Conservation (phyloP, 2,797 vertebrate genomes). For the Sylvia borin region DNA sequence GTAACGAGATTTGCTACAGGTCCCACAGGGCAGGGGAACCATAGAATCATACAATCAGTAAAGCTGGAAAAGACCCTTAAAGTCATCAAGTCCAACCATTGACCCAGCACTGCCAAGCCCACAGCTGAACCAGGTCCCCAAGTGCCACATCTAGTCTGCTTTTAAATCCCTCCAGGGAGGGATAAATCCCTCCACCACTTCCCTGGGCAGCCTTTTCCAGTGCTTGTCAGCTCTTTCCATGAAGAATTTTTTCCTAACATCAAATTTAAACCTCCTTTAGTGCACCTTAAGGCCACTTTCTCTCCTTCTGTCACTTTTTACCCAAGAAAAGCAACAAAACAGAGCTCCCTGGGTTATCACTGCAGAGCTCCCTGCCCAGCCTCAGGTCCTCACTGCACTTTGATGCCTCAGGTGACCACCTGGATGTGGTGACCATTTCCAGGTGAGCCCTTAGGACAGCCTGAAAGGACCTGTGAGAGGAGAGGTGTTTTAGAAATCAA, state of each 20-base stretch:
- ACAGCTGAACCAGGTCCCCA: background rate
- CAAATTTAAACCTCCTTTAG: background rate
- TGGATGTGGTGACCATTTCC: background rate
- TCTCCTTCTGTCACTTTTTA: fast-evolving
- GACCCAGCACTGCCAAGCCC: background rate
- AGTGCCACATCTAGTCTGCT: fast-evolving
- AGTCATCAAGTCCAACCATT: background rate
- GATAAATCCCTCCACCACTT: no score
- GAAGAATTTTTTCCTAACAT: background rate
- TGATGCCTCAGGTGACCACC: fast-evolving
- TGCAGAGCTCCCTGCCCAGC: fast-evolving
- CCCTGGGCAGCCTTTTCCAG: background rate
- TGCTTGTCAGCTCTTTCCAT: background rate
- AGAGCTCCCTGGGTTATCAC: background rate
- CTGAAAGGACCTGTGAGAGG: background rate
- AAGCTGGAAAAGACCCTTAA: background rate
- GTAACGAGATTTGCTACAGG: background rate
- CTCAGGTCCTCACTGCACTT: background rate
- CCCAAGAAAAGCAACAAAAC: background rate
- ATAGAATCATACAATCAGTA: background rate
- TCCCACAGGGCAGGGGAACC: background rate
- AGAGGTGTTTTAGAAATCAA: background rate
- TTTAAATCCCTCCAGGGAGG: background rate
- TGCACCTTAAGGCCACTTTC: background rate
- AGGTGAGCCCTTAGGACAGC: background rate